phyloP scores from a whole-genome alignment of 2,113 vertebrate genomes.

The Dipodomys stephensi region DNA sequence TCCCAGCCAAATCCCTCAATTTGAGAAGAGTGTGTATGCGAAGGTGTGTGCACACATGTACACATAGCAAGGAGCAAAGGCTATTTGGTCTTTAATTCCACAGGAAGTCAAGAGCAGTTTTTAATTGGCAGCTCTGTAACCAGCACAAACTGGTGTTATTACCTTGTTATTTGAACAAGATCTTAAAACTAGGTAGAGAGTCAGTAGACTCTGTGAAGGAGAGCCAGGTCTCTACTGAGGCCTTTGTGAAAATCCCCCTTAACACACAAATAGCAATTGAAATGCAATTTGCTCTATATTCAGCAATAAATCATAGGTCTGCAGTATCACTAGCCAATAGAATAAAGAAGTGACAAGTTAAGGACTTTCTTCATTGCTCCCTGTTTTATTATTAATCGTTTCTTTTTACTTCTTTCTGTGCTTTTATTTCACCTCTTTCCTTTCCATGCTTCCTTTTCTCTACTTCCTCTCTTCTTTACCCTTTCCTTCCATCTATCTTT shows the following conservation, averaged over 20 bases:
- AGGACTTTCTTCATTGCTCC: conserved; percentile 54
- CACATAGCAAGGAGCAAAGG: conserved; percentile 44
- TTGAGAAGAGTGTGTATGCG: background rate
- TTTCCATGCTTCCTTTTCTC: background rate
- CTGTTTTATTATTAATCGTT: background rate
- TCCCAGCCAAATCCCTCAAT: background rate
- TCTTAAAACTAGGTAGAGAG: conserved; percentile 82
- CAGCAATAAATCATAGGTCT: conserved; percentile 67
- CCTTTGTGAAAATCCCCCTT: conserved; percentile 80
- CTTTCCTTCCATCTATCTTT: conserved; percentile 6
- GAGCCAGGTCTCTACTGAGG: conserved; percentile 78
- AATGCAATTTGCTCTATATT: conserved; percentile 80
- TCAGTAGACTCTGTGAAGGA: conserved; percentile 82
- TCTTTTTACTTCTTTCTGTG: background rate
- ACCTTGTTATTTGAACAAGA: conserved; percentile 83
- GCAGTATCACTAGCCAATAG: conserved; percentile 75
- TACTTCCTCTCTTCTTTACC: conserved; percentile 1
- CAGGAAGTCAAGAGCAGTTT: conserved; percentile 79
- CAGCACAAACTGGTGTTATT: conserved; percentile 81
- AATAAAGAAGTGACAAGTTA: conserved; percentile 73
- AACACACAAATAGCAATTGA: conserved; percentile 77
- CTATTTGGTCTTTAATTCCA: conserved; percentile 78
- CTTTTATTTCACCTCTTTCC: background rate
- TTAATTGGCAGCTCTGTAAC: conserved; percentile 73
- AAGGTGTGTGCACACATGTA: background rate